Conservation (phyloP, 2,888 invertebrate genomes). For the Caenorhabditis angaria region DNA sequence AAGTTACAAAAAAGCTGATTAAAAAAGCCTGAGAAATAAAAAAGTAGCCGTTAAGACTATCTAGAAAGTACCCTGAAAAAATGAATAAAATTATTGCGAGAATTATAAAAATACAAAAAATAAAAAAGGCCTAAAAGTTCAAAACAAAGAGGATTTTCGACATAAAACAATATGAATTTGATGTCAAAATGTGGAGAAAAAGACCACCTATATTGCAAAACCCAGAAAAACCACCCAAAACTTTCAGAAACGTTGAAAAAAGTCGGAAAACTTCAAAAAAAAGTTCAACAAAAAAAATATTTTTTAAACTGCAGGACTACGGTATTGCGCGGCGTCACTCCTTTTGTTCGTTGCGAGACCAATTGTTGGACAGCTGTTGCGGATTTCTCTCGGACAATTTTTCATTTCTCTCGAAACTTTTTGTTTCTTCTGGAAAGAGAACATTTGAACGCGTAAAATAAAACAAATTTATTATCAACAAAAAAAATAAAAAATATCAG, state of each 20-base stretch:
- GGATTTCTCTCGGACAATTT: slow-evolving; percentile 39
- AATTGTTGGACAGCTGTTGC: not conserved
- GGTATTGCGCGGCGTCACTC: slow-evolving; percentile 53
- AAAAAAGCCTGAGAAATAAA: slow-evolving; percentile 50
- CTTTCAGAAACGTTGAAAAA: not conserved
- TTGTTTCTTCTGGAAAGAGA: slow-evolving; percentile 3
- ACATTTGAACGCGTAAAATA: not conserved
- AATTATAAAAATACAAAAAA: not conserved
- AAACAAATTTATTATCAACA: not conserved
- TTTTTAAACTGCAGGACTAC: slow-evolving; percentile 43
- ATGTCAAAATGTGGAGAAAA: not conserved
- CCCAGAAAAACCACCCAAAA: slow-evolving; percentile 13
- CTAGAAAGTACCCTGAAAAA: slow-evolving; percentile 65
- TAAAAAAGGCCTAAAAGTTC: not conserved
- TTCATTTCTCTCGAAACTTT: not conserved
- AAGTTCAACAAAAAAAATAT: not conserved
- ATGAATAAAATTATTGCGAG: not conserved
- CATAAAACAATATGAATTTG: not conserved
- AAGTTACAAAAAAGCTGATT: slow-evolving; percentile 51
- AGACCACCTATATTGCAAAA: not conserved
- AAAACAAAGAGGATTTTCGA: not conserved
- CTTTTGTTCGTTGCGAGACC: slow-evolving; percentile 43
- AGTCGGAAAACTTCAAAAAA: not conserved
- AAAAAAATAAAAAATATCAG: slow-evolving; percentile 2
- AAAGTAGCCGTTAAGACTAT: slow-evolving; percentile 60